A percentile compares a stretch with the other conserved stretches of the same genome.
phyloP scores from a whole-genome alignment of 2,113 vertebrate species.

The Thryonomys swinderianus region DNA sequence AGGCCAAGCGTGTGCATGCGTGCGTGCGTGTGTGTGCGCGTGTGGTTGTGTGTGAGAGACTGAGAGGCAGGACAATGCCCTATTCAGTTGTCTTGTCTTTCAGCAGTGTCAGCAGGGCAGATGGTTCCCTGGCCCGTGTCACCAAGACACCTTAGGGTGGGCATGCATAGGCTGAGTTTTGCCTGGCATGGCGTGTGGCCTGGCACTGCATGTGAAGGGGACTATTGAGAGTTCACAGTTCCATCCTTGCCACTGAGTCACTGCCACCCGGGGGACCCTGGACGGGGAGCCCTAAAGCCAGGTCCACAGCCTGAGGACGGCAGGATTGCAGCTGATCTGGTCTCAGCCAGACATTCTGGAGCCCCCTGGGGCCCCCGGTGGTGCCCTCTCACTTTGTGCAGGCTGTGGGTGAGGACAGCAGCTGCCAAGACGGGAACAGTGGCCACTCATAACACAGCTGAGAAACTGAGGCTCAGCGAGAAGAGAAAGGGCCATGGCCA shows the following conservation, averaged over 20 bases:
- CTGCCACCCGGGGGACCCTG: too few species aligned
- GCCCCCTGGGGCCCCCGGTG: background rate
- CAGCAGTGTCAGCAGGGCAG: background rate
- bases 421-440: background rate
- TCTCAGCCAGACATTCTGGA: background rate
- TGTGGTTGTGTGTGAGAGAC: background rate
- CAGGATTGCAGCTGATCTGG: background rate
- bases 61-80: background rate
- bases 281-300: too few species aligned
- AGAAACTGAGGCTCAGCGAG: background rate
- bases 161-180: accelerated
- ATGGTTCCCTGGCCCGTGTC: accelerated
- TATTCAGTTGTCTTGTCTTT: background rate
- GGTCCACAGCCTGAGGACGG: background rate
- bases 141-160: background rate
- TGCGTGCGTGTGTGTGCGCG: too few species aligned
- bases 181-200: too few species aligned
- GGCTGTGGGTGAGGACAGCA: background rate
- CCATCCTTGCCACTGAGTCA: background rate
- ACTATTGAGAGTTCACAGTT: background rate
- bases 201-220: accelerated
- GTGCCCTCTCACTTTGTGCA: background rate
- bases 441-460: background rate
- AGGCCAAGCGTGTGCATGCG: background rate
- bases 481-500: too few species aligned